These are phyloP conservation scores for Copsychus sechellarum DNA, from an alignment of 2,113 vertebrate species.

Conservation along the genomic window DNA sequence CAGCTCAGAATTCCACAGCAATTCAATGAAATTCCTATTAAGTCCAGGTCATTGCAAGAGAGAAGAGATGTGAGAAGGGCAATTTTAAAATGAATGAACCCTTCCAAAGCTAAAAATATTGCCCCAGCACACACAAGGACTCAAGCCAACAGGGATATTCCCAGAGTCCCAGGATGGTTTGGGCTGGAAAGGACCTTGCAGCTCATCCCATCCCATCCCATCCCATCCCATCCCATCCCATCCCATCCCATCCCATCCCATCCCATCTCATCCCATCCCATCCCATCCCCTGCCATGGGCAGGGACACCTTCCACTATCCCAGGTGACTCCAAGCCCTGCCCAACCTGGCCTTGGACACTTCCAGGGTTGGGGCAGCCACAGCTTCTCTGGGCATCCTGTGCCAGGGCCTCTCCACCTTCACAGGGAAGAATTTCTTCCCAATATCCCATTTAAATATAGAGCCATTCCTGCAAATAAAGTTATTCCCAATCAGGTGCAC, in stretches of 20 bases:
- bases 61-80: not conserved
- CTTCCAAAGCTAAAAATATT: not conserved
- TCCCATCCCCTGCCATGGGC: not conserved
- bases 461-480: not conserved
- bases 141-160: not conserved
- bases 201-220: too few species aligned
- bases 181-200: not conserved
- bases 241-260: too few species aligned
- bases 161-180: not conserved
- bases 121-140: not conserved
- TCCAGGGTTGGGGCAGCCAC: not conserved
- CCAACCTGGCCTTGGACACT: not conserved
- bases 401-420: rapidly evolving
- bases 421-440: not conserved
- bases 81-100: not conserved
- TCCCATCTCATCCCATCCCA: too few species aligned
- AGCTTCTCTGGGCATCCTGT: not conserved
- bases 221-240: too few species aligned
- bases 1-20: not conserved
- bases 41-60: not conserved
- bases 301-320: not conserved
- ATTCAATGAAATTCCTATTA: not conserved
- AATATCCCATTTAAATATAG: not conserved
- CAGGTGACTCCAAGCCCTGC: rapidly evolving
- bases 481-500: not conserved